These are phyloP conservation scores for Megaustenia siamemsis DNA, from an alignment of 2,888 invertebrate genomes.

Conservation along the genomic window DNA sequence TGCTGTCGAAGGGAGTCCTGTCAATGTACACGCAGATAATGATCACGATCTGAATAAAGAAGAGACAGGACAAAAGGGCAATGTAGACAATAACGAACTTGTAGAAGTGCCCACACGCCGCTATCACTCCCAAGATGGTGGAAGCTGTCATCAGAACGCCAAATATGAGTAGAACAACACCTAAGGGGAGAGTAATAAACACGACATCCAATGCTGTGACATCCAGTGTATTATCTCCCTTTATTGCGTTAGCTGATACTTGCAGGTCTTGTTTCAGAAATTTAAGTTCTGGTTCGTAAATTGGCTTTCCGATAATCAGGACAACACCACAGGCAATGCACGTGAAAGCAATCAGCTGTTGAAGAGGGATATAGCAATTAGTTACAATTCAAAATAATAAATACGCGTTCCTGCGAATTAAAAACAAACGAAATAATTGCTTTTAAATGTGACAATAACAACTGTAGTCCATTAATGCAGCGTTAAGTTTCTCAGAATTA, in stretches of 20 bases:
- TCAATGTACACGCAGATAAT: constrained; percentile 47
- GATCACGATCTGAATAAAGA: constrained; percentile 24
- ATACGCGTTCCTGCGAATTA: too few species aligned
- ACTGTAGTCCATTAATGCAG: too few species aligned
- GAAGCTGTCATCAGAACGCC: not conserved
- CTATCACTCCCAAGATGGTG: constrained; percentile 19
- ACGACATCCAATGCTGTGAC: constrained; percentile 17
- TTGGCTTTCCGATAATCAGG: constrained; percentile 11
- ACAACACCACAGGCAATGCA: constrained; percentile 36
- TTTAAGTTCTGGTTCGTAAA: not conserved
- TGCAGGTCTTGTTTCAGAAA: constrained; percentile 24
- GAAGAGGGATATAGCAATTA: not conserved
- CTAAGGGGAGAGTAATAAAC: constrained; percentile 33
- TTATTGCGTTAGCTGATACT: not conserved
- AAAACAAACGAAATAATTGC: too few species aligned
- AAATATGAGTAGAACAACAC: not conserved
- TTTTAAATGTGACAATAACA: too few species aligned
- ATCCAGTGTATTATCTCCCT: not conserved
- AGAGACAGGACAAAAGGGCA: not conserved
- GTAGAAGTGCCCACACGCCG: constrained; percentile 16
- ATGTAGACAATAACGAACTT: constrained; percentile 35
- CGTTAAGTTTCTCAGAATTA: too few species aligned
- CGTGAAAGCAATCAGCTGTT: constrained; percentile 5
- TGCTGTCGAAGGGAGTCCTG: constrained; percentile 35
- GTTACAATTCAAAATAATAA: not conserved